Percentiles rank a stretch among this genome's conserved stretches.
These are phyloP conservation scores for Tipula helvola DNA, from an alignment of 2,888 invertebrate species.

Conservation along the genomic window DNA sequence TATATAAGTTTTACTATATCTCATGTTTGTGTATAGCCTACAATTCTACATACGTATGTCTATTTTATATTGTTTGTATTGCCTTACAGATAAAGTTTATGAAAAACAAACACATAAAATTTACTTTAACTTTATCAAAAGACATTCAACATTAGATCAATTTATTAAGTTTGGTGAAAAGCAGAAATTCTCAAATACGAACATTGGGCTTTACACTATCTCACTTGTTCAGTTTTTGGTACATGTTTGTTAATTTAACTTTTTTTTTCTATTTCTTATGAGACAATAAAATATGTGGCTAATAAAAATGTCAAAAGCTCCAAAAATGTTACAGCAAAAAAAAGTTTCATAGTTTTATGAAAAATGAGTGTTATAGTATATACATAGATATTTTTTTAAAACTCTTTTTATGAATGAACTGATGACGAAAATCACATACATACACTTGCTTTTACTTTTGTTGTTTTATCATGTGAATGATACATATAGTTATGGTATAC, in stretches of 20 bases:
- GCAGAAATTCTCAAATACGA: background rate
- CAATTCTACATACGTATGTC: background rate
- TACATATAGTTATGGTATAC: background rate
- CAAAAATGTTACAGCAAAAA: background rate
- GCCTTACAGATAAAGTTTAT: background rate
- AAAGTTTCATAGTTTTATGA: background rate
- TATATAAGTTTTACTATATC: background rate
- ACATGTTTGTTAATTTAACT: background rate
- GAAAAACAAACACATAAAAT: background rate
- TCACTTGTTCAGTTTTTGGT: background rate
- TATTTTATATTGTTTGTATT: background rate
- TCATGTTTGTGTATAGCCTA: background rate
- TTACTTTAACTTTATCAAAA: background rate
- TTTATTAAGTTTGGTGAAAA: background rate
- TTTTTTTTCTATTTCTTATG: background rate
- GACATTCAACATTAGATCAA: background rate
- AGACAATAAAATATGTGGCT: background rate
- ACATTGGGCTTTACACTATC: background rate
- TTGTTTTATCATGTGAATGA: background rate
- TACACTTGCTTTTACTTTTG: background rate
- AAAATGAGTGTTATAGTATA: background rate
- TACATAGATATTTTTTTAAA: background rate
- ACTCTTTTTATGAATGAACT: background rate
- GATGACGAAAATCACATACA: background rate
- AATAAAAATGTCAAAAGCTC: background rate